Conservation (phyloP, 1,140 invertebrate species). For the Lysiphlebus fabarum region DNA sequence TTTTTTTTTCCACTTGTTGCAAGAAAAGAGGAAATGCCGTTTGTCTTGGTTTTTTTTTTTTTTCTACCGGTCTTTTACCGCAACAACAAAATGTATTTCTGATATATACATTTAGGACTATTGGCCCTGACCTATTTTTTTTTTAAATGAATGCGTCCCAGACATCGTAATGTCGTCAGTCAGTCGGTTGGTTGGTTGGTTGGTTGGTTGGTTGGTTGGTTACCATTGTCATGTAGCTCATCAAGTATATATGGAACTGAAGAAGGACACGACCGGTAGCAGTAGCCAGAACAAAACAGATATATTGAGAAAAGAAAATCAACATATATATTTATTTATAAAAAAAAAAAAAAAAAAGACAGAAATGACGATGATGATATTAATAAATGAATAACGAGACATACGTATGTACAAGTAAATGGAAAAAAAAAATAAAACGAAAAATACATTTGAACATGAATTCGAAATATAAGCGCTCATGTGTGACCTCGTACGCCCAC, state of each 20-base stretch:
- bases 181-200: slow-evolving; percentile 7
- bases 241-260: too few relatives aligned
- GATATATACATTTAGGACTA: slow-evolving; percentile 10
- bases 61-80: background rate
- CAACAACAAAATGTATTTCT: background rate
- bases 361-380: background rate
- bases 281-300: too few relatives aligned
- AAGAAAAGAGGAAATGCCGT: too few relatives aligned
- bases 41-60: background rate
- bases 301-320: background rate
- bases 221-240: slow-evolving; percentile 32
- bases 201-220: slow-evolving; percentile 7
- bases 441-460: background rate
- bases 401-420: background rate
- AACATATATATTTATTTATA: slow-evolving; percentile 4
- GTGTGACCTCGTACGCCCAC: slow-evolving; percentile 30
- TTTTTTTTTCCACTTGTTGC: too few relatives aligned
- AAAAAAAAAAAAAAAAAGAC: slow-evolving; percentile 16
- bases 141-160: slow-evolving; percentile 23
- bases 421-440: slow-evolving; percentile 5
- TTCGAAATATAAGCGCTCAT: background rate
- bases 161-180: slow-evolving; percentile 26
- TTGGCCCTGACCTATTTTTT: slow-evolving; percentile 46
- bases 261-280: too few relatives aligned
- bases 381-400: slow-evolving; percentile 9